Conservation (phyloP, 2,797 vertebrate species). For the Trichosurus vulpecula region DNA sequence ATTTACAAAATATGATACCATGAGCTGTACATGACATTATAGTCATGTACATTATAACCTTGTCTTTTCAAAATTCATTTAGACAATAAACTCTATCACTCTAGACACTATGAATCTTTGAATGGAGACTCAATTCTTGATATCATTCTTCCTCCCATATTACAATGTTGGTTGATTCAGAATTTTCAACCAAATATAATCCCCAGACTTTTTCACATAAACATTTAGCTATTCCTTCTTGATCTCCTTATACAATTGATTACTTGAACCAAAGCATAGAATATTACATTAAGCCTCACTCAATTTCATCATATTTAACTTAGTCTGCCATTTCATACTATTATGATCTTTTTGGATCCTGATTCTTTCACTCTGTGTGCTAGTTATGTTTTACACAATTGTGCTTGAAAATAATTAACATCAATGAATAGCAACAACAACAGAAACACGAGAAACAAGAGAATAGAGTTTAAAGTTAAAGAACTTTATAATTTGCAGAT, state of each 20-base stretch:
- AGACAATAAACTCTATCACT: background rate
- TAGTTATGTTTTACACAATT: background rate
- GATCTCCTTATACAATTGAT: background rate
- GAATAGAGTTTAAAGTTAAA: background rate
- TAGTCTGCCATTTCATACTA: background rate
- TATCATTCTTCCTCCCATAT: background rate
- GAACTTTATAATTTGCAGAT: background rate
- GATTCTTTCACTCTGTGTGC: background rate
- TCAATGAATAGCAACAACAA: background rate
- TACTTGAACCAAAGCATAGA: background rate
- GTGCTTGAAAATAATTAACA: background rate
- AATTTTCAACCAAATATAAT: background rate
- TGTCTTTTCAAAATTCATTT: background rate
- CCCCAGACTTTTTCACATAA: background rate
- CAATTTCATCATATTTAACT: background rate
- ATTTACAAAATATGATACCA: background rate
- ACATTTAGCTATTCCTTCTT: background rate
- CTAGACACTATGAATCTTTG: background rate
- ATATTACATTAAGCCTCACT: background rate
- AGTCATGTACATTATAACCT: no score
- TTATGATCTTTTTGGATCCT: background rate
- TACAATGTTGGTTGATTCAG: background rate
- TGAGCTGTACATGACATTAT: background rate
- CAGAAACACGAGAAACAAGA: no score
- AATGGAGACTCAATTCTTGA: background rate